These are phyloP conservation scores for Exaiptasia diaphana DNA, from an alignment of 64 coral and sea anemone genomes.

Conservation along the genomic window DNA sequence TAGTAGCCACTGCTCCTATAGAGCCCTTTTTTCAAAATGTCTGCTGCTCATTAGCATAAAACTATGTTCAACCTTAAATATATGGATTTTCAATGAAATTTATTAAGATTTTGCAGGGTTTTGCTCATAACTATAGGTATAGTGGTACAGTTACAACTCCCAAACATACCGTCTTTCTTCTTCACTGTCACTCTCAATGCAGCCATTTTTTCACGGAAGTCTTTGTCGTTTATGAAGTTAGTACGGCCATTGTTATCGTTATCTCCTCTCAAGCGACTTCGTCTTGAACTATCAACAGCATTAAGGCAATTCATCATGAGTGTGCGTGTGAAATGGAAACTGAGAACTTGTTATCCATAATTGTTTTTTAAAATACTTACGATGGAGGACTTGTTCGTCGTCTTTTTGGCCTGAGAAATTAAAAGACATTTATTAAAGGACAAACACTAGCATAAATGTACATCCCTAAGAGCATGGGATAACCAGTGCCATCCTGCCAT, in stretches of 20 bases:
- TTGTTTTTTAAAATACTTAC: too few species aligned
- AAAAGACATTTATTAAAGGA: too few species aligned
- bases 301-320: too few species aligned
- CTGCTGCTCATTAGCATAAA: neutral
- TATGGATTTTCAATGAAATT: neutral
- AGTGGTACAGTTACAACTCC: neutral
- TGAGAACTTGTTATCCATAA: too few species aligned
- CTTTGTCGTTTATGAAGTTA: constrained; percentile 15
- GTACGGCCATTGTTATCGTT: constrained; percentile 24
- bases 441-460: too few species aligned
- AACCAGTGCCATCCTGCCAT: too few species aligned
- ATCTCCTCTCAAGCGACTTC: neutral
- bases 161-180: constrained; percentile 28
- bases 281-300: constrained; percentile 12
- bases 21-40: neutral
- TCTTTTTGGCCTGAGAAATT: too few species aligned
- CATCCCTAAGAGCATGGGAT: too few species aligned
- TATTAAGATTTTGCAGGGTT: neutral
- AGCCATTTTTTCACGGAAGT: constrained; percentile 31
- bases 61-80: neutral
- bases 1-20: neutral
- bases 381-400: too few species aligned
- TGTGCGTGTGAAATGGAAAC: too few species aligned
- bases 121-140: neutral
- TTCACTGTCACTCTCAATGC: neutral